Evolutionary conservation across 2,113 vertebrate species (phyloP), one percentile per base, ranked within the genome.

Genomic region (Petroica traversi): DNA sequence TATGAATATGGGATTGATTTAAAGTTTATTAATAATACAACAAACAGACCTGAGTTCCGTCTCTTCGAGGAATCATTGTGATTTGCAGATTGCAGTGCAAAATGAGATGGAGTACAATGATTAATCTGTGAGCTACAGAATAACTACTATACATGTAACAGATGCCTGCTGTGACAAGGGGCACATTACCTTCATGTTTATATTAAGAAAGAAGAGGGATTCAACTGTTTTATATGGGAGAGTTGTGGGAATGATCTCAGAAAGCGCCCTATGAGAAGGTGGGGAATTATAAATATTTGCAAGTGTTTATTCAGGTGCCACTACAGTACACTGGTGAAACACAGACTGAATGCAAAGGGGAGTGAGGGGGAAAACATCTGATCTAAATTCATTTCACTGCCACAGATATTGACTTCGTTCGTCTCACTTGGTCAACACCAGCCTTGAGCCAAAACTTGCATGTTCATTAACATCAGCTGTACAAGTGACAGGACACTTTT

Each of bases 101-200:
- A 97, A 94, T 92, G 95, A 96, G 93, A 96, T 94, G 95, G 89
- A 97, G 71, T 49, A 95, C 57, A 96, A 85, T 96, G 92, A 98
- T 97, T 98, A 97, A 97, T 97, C 91, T 95, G 86, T 84, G 85
- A 97, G 94, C 91, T 94, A 95, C 31, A 94, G 88, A 95, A 92
- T 88, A 89, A 62, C 91, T 92, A 82, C 95, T 94, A 91, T 79
- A 97, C 94, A 92, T 89, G 55, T 82, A 98, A 97, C 97, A 98
- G 97, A 98, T 97, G 98, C 97, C 95, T 89, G 46, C 58, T 93
- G 92, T 97, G 96, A 98, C 97, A 97, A 97, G 97, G 97, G 97
- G 96, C 92, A 97, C 89, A 98, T 98, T 98, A 98, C 96, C 96
- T 97, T 92, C 74, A 55, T 97, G 96, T 98, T 98, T 98, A 97